Percentiles rank a stretch among this genome's conserved stretches.
phyloP scores from a whole-genome alignment of 2,888 invertebrate species.

The Oscheius sp. region DNA sequence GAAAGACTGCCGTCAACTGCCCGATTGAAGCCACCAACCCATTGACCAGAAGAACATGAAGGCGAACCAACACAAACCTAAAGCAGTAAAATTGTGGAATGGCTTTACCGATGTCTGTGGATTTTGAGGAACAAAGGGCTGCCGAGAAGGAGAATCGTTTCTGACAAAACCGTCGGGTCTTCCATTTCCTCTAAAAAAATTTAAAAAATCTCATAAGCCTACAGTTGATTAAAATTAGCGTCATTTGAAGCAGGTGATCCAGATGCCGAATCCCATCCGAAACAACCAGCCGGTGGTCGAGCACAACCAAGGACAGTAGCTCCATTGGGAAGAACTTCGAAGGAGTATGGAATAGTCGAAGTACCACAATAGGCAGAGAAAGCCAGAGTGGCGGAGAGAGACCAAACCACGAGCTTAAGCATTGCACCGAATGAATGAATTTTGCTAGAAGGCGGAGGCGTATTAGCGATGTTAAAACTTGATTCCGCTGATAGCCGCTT shows the following conservation, averaged over 20 bases:
- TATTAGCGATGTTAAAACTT: too few species aligned
- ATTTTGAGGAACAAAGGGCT: background rate
- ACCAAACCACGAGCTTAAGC: background rate
- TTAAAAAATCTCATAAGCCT: background rate
- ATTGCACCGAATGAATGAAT: too few species aligned
- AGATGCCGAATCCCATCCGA: background rate
- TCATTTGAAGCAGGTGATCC: background rate
- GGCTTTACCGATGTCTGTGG: slow-evolving; percentile 2
- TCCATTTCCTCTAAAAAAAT: background rate
- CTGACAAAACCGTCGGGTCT: background rate
- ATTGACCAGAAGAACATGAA: slow-evolving; percentile 53
- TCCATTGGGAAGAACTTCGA: slow-evolving; percentile 20
- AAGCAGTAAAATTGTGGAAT: background rate
- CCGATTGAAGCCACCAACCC: slow-evolving; percentile 67
- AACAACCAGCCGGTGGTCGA: slow-evolving; percentile 5
- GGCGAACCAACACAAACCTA: slow-evolving; percentile 32
- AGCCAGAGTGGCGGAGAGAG: background rate
- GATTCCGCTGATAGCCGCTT: too few species aligned
- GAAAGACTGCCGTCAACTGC: slow-evolving; percentile 56
- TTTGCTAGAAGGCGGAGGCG: too few species aligned
- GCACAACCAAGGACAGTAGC: slow-evolving; percentile 6
- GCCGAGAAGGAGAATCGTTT: background rate
- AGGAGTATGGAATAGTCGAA: slow-evolving; percentile 13
- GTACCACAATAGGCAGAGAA: slow-evolving; percentile 22
- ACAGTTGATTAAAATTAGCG: background rate